A percentile compares a stretch with the other conserved stretches of the same genome.
phyloP scores from a whole-genome alignment of 2,888 invertebrate species.

The Helicoverpa assulta region DNA sequence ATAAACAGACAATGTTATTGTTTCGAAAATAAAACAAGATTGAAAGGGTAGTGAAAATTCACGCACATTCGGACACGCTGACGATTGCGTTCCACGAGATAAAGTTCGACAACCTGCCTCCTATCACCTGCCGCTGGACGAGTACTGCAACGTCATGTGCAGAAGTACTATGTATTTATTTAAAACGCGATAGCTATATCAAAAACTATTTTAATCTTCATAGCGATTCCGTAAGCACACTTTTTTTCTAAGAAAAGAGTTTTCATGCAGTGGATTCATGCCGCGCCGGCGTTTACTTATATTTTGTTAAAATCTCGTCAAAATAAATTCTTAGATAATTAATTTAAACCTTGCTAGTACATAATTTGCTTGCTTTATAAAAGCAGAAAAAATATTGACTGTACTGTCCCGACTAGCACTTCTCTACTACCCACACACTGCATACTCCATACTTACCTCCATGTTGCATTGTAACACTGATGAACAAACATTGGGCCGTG shows the following conservation, averaged over 20 bases:
- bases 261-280: no score
- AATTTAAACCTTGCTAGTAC: no score
- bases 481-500: constrained; percentile 29
- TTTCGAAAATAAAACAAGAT: constrained; percentile 2
- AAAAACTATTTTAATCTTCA: no score
- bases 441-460: background rate
- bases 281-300: no score
- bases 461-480: constrained; percentile 11
- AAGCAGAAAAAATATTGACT: no score
- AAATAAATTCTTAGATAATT: no score
- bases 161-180: constrained; percentile 5
- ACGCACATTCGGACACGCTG: constrained; percentile 4
- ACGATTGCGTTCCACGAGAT: constrained; percentile 6
- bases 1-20: background rate
- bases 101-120: constrained; percentile 28
- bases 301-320: no score
- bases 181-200: no score
- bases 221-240: no score
- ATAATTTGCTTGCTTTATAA: no score
- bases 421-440: background rate
- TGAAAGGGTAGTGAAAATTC: constrained; percentile 12
- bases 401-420: background rate
- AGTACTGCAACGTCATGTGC: background rate
- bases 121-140: constrained; percentile 22
- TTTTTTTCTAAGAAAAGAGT: no score